These are phyloP conservation scores for Macaca mulatta DNA, from an alignment of 2,113 vertebrate species.

Conservation along the genomic window DNA sequence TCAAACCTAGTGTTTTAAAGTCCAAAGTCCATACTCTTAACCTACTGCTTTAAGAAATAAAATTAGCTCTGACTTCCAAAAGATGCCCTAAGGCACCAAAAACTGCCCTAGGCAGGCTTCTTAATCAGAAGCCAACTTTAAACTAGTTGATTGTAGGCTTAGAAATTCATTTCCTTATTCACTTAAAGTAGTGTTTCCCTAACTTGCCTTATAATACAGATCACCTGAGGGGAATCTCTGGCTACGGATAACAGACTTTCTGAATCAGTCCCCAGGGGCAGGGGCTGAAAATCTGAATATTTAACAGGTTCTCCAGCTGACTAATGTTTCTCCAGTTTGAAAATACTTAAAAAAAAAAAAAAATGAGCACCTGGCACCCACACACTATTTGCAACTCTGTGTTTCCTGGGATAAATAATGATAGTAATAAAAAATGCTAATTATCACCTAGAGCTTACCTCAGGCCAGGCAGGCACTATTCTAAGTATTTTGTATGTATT, in stretches of 20 bases:
- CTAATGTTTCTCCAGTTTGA: conserved; percentile 42
- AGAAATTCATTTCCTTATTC: conserved; percentile 54
- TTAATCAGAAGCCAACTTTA: conserved; percentile 69
- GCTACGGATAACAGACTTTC: conserved; percentile 12
- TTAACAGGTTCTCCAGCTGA: conserved; percentile 20
- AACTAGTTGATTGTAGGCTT: conserved; percentile 58
- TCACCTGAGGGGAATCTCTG: conserved; percentile 53
- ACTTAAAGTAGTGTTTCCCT: conserved; percentile 25
- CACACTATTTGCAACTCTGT: conserved; percentile 17
- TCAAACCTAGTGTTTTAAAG: conserved; percentile 31
- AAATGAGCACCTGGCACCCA: conserved; percentile 41
- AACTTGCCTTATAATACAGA: conserved; percentile 37
- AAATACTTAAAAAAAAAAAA: conserved; percentile 49
- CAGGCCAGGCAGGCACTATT: background rate
- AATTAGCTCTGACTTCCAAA: conserved; percentile 52
- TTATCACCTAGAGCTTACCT: conserved; percentile 36
- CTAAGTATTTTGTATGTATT: background rate
- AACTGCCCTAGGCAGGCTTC: conserved; percentile 53
- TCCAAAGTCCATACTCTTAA: conserved; percentile 25
- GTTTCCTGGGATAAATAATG: conserved; percentile 47
- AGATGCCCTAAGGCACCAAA: conserved; percentile 60
- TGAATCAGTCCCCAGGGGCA: background rate
- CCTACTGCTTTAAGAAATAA: conserved; percentile 39
- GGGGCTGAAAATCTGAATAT: conserved; percentile 26
- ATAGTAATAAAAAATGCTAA: conserved; percentile 23